Evolutionary conservation across 2,888 invertebrate species (phyloP).

Genomic region (Limenitis camilla): DNA sequence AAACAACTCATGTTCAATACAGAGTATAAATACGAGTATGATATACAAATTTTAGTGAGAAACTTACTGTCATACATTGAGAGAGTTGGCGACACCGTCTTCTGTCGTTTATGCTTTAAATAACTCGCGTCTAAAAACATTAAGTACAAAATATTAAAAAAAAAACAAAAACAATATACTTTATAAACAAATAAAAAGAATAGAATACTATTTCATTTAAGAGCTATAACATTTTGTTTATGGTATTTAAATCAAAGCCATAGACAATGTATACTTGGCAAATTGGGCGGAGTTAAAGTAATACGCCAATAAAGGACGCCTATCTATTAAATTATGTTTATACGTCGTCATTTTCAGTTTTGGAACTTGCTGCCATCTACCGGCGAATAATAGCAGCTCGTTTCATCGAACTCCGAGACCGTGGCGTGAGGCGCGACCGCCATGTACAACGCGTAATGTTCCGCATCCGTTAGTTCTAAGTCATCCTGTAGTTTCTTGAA

Average conservation of each 20-base stretch:
- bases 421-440: conserved; percentile 90
- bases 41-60: not conserved
- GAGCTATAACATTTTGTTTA: no score
- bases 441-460: conserved; percentile 91
- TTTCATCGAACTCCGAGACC: conserved; percentile 90
- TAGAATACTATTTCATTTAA: no score
- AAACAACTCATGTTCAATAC: not conserved
- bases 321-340: not conserved
- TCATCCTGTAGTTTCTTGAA: conserved; percentile 66
- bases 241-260: not conserved
- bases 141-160: conserved; percentile 12
- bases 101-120: conserved; percentile 42
- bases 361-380: conserved; percentile 84
- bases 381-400: conserved; percentile 89
- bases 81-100: conserved; percentile 36
- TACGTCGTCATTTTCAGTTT: conserved; percentile 32
- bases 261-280: conserved; percentile 5
- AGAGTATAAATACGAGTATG: not conserved
- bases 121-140: conserved; percentile 27
- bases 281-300: conserved; percentile 5
- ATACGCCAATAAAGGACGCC: not conserved
- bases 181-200: no score
- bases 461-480: conserved; percentile 87
- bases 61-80: conserved; percentile 42
- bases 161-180: no score